Percentiles rank a stretch among this genome's conserved stretches.
Evolutionary conservation across 2,113 vertebrate species (phyloP).

Genomic region (Sigmodon hispidus): DNA sequence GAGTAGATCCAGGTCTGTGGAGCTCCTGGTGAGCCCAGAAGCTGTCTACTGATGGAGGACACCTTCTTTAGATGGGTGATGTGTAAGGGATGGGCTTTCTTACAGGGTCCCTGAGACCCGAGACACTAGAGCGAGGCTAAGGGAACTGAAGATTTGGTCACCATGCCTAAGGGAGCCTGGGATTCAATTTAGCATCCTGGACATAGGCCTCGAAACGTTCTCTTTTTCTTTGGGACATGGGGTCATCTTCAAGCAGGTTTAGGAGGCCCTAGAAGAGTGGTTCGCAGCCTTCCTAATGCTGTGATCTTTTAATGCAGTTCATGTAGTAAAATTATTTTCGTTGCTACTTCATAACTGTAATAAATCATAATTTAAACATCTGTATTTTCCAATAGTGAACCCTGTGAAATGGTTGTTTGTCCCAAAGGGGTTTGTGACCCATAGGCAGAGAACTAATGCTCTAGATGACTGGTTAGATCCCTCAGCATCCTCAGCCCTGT

Average conservation of each 20-base stretch:
- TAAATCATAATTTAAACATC: not conserved
- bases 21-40: not conserved
- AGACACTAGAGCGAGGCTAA: not conserved
- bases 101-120: not conserved
- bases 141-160: not conserved
- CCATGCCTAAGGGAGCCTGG: not conserved
- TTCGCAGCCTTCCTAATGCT: not conserved
- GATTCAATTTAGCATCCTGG: not conserved
- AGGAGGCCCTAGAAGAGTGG: not conserved
- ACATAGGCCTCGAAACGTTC: not conserved
- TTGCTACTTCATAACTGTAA: not conserved
- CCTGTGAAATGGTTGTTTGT: not conserved
- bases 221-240: not conserved
- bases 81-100: not conserved
- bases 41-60: not conserved
- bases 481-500: no score
- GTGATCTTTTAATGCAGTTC: no score
- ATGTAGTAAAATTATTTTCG: not conserved
- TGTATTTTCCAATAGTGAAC: not conserved
- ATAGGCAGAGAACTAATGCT: not conserved
- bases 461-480: not conserved
- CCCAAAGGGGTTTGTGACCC: not conserved
- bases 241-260: not conserved
- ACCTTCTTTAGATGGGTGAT: not conserved
- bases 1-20: constrained; percentile 19